Evolutionary conservation across 2,113 vertebrate genomes (phyloP).

Genomic region (Eubucco bourcierii): DNA sequence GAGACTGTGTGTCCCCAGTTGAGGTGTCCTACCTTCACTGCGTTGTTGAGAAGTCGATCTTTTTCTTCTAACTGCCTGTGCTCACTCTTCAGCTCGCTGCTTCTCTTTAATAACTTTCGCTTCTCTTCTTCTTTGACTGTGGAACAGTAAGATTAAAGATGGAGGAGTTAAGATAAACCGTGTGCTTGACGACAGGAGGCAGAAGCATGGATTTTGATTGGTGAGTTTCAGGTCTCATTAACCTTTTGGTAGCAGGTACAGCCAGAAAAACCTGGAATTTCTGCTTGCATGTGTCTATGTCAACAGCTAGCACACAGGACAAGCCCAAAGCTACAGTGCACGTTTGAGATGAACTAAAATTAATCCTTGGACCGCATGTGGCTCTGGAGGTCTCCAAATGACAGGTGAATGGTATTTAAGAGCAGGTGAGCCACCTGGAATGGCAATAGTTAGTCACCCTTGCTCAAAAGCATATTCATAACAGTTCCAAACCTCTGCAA

Average conservation of each 20-base stretch:
- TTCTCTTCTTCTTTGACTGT: constrained; percentile 95
- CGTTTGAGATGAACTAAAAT: not conserved
- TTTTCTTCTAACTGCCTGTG: constrained; percentile 87
- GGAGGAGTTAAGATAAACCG: not conserved
- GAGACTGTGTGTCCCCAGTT: not conserved
- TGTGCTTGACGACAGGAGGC: not conserved
- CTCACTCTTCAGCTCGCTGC: constrained; percentile 87
- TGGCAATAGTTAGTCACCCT: not conserved
- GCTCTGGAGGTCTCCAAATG: not conserved
- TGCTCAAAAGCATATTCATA: not conserved
- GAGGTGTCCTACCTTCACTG: constrained; percentile 79
- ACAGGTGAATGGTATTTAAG: not conserved
- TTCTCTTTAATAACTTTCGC: constrained; percentile 86
- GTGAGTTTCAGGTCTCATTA: not conserved
- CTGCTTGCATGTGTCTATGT: not conserved
- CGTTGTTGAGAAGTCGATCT: constrained; percentile 84
- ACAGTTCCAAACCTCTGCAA: not conserved
- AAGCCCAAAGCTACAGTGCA: not conserved
- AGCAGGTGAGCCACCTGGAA: not conserved
- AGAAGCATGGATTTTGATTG: not conserved
- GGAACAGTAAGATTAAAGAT: constrained; percentile 19
- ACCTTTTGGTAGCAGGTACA: not conserved
- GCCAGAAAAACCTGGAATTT: not conserved
- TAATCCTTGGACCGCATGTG: not conserved
- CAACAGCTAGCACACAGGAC: not conserved